Base-by-base conservation (phyloP, 2,113 vertebrate species). In the Percopsis transmontana region DNA sequence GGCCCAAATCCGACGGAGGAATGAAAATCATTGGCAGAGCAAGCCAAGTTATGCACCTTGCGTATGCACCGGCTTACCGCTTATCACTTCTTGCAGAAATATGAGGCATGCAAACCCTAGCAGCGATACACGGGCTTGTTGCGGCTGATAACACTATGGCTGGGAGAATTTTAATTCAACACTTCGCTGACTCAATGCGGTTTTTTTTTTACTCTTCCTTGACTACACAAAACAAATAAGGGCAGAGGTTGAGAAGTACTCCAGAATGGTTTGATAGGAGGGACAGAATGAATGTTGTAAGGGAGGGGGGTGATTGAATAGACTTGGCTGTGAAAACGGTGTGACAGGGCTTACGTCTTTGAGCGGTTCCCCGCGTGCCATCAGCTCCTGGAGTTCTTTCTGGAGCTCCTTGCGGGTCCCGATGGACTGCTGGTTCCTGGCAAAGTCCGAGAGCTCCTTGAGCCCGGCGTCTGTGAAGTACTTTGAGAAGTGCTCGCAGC, bases 401-500 rank as follows among this genome's bases (percentile, higher is more conserved):
- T 96, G 96, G 55, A 99, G 93, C 79, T 99, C 96, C 44, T 98
- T 99, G n/a, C 96, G 94, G 60, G 95, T 95, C 24, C 97, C 97
- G 51, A 99, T 98, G 81, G 91, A 95, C 83, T 99, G 94, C 88
- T 98, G 97, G 85, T 96, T 98, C 68, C 94, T 94, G 80, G 95
- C 96, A 15, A 97, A 98, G 75, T 97, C 96, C 0, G 97, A 96
- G 53, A 98, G 92, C 85, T 97, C 97, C 87, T 96, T 96, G 53
- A 98, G 90, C 66, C 96, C 95, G 1, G 96, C 95, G 45, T 98
- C 96, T 16, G 95, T 96, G 85, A 99, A 99, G 85, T 98, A 97
- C 90, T 97, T 97, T 1, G 95, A 95, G 85, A 99, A 98, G 85
- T 99, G 95, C 89, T 99, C 97, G 39, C 96, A 93, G 54, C 94